phyloP scores from a whole-genome alignment of 2,797 vertebrate species.

The Bucorvus abyssinicus region DNA sequence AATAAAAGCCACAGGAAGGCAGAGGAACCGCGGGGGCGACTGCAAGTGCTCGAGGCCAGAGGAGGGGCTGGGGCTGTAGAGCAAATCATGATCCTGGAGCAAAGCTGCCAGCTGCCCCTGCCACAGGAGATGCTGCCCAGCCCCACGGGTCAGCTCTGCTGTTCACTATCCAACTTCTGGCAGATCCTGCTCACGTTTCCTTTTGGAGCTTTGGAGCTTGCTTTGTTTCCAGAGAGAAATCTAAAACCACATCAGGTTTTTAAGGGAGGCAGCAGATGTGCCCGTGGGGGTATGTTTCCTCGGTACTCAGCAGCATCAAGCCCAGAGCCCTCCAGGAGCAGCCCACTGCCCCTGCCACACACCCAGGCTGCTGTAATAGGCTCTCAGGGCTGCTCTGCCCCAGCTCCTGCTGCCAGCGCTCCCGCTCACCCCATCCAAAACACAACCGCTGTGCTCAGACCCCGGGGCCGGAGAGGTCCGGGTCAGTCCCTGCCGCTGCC shows the following conservation, averaged over 20 bases:
- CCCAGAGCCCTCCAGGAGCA: not conserved
- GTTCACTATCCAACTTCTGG: not conserved
- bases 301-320: not conserved
- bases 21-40: not conserved
- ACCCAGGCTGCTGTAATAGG: not conserved
- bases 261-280: not conserved
- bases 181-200: not conserved
- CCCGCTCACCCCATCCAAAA: not conserved
- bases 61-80: not conserved
- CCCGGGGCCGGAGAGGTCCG: not conserved
- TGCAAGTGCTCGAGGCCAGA: not conserved
- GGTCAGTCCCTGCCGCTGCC: not conserved
- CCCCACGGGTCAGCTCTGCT: not conserved
- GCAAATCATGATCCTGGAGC: no score
- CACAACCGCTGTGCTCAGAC: not conserved
- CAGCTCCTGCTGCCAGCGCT: not conserved
- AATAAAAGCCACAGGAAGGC: not conserved
- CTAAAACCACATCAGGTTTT: not conserved
- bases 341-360: rapidly evolving
- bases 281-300: not conserved
- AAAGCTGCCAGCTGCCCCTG: no score
- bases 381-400: not conserved
- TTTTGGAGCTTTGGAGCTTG: not conserved
- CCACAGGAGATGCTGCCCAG: not conserved
- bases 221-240: not conserved